Percentiles rank a stretch among this genome's conserved stretches.
Conservation (phyloP, 1,140 invertebrate species). For the Acromyrmex heyeri region DNA sequence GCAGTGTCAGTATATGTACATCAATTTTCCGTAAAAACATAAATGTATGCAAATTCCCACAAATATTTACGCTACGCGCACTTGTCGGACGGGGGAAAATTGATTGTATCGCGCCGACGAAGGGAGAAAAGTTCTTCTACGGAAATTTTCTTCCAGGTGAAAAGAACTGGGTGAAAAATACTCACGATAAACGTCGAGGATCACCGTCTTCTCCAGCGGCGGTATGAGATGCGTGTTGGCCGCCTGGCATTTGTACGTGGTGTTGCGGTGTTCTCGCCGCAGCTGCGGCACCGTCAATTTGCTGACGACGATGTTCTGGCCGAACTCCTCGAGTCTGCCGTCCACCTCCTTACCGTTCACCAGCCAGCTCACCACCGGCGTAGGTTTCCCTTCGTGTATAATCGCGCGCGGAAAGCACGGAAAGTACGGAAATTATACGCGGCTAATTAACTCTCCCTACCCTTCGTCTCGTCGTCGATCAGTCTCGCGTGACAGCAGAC, state of each 20-base stretch:
- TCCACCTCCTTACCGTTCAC: constrained; percentile 90
- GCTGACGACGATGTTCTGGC: constrained; percentile 92
- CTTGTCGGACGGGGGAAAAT: neutral
- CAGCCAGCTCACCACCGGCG: constrained; percentile 93
- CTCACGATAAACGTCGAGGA: constrained; percentile 93
- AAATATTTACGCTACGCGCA: neutral
- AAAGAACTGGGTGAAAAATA: constrained; percentile 69
- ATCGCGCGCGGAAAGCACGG: constrained; percentile 27
- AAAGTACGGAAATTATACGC: constrained; percentile 61
- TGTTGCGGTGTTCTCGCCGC: constrained; percentile 92
- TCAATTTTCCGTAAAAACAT: neutral
- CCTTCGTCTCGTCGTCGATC: constrained; percentile 42
- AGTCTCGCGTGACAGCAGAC: constrained; percentile 56
- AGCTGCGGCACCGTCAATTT: constrained; percentile 91
- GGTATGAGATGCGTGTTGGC: constrained; percentile 94
- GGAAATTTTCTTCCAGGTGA: neutral
- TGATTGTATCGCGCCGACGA: neutral
- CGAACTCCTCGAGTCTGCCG: constrained; percentile 87
- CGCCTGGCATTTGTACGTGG: constrained; percentile 94
- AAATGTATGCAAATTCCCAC: neutral
- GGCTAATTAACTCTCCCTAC: constrained; percentile 43
- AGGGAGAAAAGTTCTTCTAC: neutral
- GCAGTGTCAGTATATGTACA: neutral
- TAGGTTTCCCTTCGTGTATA: constrained; percentile 90
- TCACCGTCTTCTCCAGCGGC: constrained; percentile 92